Conservation (phyloP, 1,140 invertebrate species). For the Muscidifurax raptorellus region DNA sequence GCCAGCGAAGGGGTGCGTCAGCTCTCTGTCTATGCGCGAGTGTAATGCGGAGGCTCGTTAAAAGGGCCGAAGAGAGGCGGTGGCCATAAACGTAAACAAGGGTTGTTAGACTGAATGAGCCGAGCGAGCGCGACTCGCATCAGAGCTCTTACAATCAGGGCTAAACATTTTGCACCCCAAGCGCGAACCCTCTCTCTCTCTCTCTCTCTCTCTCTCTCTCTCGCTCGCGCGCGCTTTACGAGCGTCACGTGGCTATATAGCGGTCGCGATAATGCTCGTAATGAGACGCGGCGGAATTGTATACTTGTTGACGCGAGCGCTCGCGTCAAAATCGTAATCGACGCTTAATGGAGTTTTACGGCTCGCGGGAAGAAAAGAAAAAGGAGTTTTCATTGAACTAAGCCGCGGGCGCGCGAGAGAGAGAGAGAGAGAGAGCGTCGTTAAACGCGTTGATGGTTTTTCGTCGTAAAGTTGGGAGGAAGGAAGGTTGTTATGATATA, state of each 20-base stretch:
- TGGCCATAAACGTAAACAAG: constrained; percentile 75
- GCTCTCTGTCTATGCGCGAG: not conserved
- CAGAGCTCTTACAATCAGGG: constrained; percentile 66
- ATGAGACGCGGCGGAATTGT: constrained; percentile 32
- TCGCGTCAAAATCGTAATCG: constrained; percentile 38
- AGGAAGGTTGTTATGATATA: not conserved
- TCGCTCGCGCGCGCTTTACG: constrained; percentile 33
- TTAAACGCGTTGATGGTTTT: constrained; percentile 10
- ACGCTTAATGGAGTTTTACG: constrained; percentile 37
- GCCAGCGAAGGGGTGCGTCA: not conserved
- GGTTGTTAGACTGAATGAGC: constrained; percentile 65
- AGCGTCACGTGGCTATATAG: constrained; percentile 39
- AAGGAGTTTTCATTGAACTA: constrained; percentile 11
- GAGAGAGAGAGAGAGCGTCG: not conserved
- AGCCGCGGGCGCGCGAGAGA: not conserved
- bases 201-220: constrained; percentile 7
- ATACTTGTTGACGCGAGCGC: constrained; percentile 43
- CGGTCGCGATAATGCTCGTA: constrained; percentile 46
- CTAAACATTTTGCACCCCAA: constrained; percentile 70
- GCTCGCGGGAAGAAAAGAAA: not conserved
- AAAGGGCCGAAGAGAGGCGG: constrained; percentile 56
- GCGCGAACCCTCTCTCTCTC: not conserved
- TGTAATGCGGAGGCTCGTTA: not conserved
- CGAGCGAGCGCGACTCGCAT: not conserved
- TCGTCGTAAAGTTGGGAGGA: not conserved